phyloP scores from a whole-genome alignment of 2,113 vertebrate species.

The Pardalotus punctatus region DNA sequence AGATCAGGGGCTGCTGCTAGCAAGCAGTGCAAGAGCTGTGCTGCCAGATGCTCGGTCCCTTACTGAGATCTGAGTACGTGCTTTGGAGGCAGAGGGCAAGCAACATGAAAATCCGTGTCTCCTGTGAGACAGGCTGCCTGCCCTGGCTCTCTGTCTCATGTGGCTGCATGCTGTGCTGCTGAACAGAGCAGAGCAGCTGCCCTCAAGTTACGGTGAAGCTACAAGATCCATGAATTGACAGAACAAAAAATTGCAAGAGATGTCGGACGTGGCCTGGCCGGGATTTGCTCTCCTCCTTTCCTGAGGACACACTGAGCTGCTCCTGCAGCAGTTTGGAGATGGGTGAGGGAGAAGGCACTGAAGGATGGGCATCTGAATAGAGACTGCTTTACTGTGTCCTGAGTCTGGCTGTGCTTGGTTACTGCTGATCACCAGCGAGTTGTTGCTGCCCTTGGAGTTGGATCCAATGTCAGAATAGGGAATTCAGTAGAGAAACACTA shows the following conservation, averaged over 20 bases:
- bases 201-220: background rate
- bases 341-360: background rate
- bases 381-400: background rate
- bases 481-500: background rate
- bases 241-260: background rate
- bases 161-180: background rate
- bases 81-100: background rate
- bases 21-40: background rate
- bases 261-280: rapidly evolving
- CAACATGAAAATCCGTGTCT: background rate
- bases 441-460: background rate
- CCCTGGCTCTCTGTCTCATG: background rate
- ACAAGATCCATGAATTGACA: background rate
- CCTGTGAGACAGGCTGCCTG: background rate
- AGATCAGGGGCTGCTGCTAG: background rate
- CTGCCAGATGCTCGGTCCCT: background rate
- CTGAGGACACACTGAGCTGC: background rate
- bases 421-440: background rate
- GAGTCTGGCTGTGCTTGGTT: background rate
- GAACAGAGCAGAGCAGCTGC: background rate
- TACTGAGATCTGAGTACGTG: background rate
- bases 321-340: background rate
- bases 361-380: background rate
- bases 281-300: background rate
- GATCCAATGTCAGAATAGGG: background rate